Percentiles rank a stretch among this genome's conserved stretches.
Conservation (phyloP, 2,797 vertebrate genomes). For the Pterois miles region DNA sequence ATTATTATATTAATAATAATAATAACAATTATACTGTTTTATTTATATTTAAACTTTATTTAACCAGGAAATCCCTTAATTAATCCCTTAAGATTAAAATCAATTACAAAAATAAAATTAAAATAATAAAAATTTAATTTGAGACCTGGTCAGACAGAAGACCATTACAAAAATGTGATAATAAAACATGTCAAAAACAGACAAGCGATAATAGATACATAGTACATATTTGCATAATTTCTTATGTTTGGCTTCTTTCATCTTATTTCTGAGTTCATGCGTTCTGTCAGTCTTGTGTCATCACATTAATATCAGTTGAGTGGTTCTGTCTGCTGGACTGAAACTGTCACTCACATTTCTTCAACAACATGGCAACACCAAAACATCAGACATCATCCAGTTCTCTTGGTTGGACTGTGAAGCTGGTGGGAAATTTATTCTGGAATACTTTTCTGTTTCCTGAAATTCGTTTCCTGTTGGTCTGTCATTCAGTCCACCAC, state of each 20-base stretch:
- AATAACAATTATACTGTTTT: not conserved
- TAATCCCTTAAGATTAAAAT: no score
- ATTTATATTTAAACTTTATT: no score
- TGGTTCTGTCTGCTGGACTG: not conserved
- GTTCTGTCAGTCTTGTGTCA: not conserved
- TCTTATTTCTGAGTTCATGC: not conserved
- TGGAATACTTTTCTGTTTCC: not conserved
- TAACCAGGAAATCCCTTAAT: no score
- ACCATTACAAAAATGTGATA: no score
- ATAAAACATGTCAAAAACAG: not conserved
- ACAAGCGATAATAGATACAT: not conserved
- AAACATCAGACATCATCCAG: not conserved
- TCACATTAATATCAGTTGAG: conserved; percentile 4
- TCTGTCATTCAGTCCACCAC: not conserved
- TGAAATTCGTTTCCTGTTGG: not conserved
- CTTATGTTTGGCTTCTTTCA: not conserved
- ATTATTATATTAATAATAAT: not conserved
- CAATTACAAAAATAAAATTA: no score
- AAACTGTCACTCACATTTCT: conserved; percentile 8
- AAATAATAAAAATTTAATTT: no score
- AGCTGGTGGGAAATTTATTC: not conserved
- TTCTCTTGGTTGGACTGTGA: not conserved
- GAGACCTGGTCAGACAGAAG: no score
- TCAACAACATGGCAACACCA: not conserved
- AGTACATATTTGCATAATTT: conserved; percentile 1